Evolutionary conservation across 1,140 invertebrate genomes (phyloP).

Genomic region (Drosophila leontia): DNA sequence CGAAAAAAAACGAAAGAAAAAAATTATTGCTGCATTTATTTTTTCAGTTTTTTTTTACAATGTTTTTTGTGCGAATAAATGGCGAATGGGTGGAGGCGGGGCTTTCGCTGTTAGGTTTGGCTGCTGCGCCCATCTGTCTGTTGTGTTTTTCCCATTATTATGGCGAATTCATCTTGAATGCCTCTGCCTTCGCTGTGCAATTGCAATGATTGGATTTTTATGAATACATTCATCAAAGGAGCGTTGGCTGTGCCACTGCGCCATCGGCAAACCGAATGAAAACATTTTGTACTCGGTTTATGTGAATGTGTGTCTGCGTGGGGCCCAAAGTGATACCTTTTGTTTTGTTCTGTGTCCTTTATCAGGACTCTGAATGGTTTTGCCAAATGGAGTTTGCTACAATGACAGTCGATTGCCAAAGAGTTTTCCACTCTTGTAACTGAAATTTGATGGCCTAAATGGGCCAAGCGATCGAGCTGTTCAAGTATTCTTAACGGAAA

Average conservation of each 20-base stretch:
- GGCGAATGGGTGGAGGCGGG: constrained; percentile 23
- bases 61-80: constrained; percentile 5
- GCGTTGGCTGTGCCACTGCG: constrained; percentile 16
- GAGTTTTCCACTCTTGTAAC: not conserved
- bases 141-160: constrained; percentile 80
- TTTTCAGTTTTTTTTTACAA: constrained; percentile 33
- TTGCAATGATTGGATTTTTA: constrained; percentile 84
- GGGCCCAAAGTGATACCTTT: constrained; percentile 41
- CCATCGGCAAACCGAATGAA: constrained; percentile 21
- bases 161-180: constrained; percentile 81
- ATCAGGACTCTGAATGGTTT: constrained; percentile 11
- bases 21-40: constrained; percentile 75
- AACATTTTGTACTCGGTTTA: constrained; percentile 48
- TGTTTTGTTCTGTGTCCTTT: constrained; percentile 34
- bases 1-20: constrained; percentile 7
- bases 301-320: not conserved
- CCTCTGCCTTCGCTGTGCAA: constrained; percentile 60
- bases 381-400: constrained; percentile 7
- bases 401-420: constrained; percentile 21
- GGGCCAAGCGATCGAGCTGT: not conserved
- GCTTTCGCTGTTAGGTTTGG: not conserved
- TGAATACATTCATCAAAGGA: constrained; percentile 82
- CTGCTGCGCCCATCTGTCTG: constrained; percentile 66
- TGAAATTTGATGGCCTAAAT: constrained; percentile 4
- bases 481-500: not conserved